A percentile compares a stretch with the other conserved stretches of the same genome.
These are phyloP conservation scores for Lithobates sylvaticus DNA, from an alignment of 2,797 vertebrate genomes.

Conservation along the genomic window DNA sequence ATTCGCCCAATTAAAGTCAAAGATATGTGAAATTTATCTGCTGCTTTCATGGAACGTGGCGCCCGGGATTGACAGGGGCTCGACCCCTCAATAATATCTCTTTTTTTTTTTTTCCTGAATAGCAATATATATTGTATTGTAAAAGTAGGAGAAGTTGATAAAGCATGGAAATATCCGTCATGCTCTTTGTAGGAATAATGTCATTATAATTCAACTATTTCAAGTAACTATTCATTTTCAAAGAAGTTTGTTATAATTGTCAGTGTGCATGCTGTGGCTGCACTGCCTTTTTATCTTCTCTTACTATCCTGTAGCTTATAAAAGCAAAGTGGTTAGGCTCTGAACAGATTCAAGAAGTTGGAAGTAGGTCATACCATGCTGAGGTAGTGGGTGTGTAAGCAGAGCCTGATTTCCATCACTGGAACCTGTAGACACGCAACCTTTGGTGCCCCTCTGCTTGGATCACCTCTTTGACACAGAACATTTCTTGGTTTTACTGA, in stretches of 20 bases:
- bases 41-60: slow-evolving; percentile 8
- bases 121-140: not conserved
- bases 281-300: not conserved
- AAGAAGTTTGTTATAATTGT: not conserved
- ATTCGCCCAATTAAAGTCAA: slow-evolving; percentile 49
- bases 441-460: not conserved
- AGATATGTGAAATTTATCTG: slow-evolving; percentile 40
- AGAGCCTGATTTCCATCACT: not conserved
- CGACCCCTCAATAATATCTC: not conserved
- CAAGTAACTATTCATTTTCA: not conserved
- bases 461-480: not conserved
- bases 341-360: not conserved
- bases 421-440: not conserved
- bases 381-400: not conserved
- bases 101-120: not conserved
- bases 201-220: not conserved
- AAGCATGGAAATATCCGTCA: not conserved
- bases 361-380: not conserved
- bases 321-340: not conserved
- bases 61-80: slow-evolving; percentile 11
- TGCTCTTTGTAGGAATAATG: not conserved
- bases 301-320: not conserved
- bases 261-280: not conserved
- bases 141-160: not conserved
- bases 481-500: not conserved